Percentiles rank a stretch among this genome's conserved stretches.
Evolutionary conservation across 35 echinoderm and acorn worm genomes (phyloP).

Genomic region (Ophiothrix spiculata): DNA sequence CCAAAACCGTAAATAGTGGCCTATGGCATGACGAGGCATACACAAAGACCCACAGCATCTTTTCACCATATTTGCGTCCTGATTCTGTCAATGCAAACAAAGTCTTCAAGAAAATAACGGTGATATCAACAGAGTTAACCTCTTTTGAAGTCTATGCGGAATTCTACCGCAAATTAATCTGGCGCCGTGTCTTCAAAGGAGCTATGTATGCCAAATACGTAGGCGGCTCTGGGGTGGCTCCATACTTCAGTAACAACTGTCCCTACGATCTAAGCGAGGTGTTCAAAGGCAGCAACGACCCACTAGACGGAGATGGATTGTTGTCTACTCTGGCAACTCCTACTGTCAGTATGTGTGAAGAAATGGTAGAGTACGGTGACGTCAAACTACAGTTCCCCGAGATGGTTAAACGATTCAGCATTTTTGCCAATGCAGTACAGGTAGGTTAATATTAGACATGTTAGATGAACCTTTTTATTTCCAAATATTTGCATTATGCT

Average conservation of each 20-base stretch:
- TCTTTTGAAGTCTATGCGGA: constrained; percentile 14
- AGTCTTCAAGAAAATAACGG: constrained; percentile 5
- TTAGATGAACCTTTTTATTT: too few species aligned
- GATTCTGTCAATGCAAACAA: constrained; percentile 8
- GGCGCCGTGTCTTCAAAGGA: constrained; percentile 17
- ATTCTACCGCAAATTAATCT: constrained; percentile 13
- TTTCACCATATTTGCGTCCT: constrained; percentile 17
- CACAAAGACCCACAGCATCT: constrained; percentile 23
- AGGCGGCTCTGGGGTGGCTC: not conserved
- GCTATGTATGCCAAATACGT: not conserved
- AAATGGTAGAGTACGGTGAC: not conserved
- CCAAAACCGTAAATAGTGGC: not conserved
- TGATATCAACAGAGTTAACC: constrained; percentile 6
- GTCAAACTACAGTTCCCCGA: constrained; percentile 11
- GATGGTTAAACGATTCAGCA: not conserved
- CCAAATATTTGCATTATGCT: too few species aligned
- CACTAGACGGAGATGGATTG: constrained; percentile 1
- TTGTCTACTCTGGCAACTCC: constrained; percentile 20
- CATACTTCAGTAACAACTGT: constrained; percentile 22
- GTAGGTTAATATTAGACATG: too few species aligned
- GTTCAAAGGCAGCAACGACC: constrained; percentile 9
- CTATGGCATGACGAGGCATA: constrained; percentile 14
- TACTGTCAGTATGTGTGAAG: not conserved
- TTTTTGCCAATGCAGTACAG: constrained; percentile 21
- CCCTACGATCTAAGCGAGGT: not conserved